phyloP scores from a whole-genome alignment of 2,888 invertebrate genomes.

The Dryococelus australis region DNA sequence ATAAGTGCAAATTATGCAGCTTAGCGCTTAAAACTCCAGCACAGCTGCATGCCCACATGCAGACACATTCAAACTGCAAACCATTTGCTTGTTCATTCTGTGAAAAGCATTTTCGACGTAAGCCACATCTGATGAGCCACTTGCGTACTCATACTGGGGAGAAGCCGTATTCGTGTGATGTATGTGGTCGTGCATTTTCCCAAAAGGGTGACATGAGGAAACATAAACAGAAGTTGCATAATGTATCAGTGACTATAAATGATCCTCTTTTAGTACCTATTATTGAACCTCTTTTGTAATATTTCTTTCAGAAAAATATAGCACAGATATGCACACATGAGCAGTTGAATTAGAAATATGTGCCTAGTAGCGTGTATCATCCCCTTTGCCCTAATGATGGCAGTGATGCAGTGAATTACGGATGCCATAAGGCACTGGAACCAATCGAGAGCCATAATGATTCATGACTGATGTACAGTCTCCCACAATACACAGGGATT shows the following conservation, averaged over 20 bases:
- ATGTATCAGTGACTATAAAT: not conserved
- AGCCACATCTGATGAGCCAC: slow-evolving; percentile 37
- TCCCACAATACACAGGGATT: no score
- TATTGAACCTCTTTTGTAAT: not conserved
- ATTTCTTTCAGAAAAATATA: no score
- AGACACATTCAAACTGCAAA: slow-evolving; percentile 39
- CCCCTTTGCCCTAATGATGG: no score
- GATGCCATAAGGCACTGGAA: no score
- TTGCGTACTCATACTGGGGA: slow-evolving; percentile 41
- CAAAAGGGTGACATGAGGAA: slow-evolving; percentile 40
- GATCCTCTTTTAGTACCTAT: not conserved
- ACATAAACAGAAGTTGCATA: slow-evolving; percentile 38
- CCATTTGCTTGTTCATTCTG: slow-evolving; percentile 37
- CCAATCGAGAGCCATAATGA: no score
- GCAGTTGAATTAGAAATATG: no score
- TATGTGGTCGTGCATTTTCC: slow-evolving; percentile 37
- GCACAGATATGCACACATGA: no score
- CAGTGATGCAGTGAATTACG: no score
- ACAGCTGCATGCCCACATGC: slow-evolving; percentile 38
- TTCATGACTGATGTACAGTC: no score
- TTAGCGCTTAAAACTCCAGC: slow-evolving; percentile 36
- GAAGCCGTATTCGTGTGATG: slow-evolving; percentile 35
- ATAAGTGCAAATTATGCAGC: slow-evolving; percentile 37
- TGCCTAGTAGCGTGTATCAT: no score
- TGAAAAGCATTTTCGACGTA: slow-evolving; percentile 37